phyloP scores from a whole-genome alignment of 2,113 vertebrate species.

The Crotalus horridus region DNA sequence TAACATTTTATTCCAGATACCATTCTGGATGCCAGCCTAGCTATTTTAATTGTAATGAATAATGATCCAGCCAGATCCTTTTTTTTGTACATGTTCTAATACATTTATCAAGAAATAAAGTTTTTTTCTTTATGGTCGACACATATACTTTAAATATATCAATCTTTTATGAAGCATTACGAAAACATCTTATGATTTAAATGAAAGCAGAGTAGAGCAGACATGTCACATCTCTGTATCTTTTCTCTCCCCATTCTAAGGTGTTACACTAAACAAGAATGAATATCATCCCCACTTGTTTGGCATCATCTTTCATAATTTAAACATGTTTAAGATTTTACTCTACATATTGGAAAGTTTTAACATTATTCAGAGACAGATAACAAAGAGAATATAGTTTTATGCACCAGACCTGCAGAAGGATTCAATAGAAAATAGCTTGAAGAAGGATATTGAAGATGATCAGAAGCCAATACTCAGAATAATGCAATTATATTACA shows the following conservation, averaged over 20 bases:
- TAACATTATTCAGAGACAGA: not conserved
- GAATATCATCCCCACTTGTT: not conserved
- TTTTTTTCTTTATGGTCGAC: not conserved
- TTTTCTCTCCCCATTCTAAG: not conserved
- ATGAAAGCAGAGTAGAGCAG: not conserved
- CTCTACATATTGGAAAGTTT: not conserved
- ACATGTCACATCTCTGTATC: not conserved
- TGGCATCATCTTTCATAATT: accelerated
- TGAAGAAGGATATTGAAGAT: not conserved
- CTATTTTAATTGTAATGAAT: not conserved
- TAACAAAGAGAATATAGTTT: not conserved
- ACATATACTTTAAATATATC: not conserved
- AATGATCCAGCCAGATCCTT: not conserved
- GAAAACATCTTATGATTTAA: slow-evolving; percentile 10
- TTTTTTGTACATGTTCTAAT: not conserved
- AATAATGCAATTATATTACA: not conserved
- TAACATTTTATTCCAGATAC: not conserved
- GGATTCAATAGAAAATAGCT: not conserved
- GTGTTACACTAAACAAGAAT: not conserved
- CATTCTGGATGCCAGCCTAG: not conserved
- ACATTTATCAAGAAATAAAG: not conserved
- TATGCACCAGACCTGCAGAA: not conserved
- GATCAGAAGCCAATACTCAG: not conserved
- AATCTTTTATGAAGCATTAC: not conserved
- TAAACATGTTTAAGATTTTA: not conserved